phyloP scores from a whole-genome alignment of 1,140 invertebrate species.

The Caenorhabditis briggsae region DNA sequence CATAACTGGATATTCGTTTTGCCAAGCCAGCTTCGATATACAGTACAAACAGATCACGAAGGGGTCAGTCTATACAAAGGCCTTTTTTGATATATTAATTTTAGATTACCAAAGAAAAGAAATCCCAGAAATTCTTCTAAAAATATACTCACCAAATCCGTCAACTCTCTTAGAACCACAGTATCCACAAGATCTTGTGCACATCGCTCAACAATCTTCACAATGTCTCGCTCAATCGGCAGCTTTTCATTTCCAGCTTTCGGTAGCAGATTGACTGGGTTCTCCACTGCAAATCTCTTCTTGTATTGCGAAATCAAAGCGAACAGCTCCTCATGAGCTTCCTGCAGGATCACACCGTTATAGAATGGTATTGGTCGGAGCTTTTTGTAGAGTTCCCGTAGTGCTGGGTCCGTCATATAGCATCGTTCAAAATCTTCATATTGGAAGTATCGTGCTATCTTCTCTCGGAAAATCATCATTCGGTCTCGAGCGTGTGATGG shows the following conservation, averaged over 20 bases:
- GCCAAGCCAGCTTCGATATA: too few relatives aligned
- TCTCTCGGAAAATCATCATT: background rate
- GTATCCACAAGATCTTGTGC: background rate
- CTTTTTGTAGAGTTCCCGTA: background rate
- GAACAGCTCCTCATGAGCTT: background rate
- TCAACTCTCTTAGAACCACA: background rate
- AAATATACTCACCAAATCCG: background rate
- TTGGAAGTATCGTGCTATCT: background rate
- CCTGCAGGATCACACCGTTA: background rate
- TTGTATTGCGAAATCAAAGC: background rate
- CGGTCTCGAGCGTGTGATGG: background rate
- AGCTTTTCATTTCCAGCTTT: background rate
- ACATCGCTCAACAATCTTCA: background rate
- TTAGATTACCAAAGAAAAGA: too few relatives aligned
- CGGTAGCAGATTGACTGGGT: background rate
- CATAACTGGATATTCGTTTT: too few relatives aligned
- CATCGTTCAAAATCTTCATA: slow-evolving; percentile 7
- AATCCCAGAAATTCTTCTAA: too few relatives aligned
- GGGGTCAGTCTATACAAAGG: too few relatives aligned
- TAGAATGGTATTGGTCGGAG: background rate
- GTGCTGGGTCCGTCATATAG: slow-evolving; percentile 13
- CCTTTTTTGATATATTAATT: too few relatives aligned
- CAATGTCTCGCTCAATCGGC: background rate
- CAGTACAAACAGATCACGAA: too few relatives aligned
- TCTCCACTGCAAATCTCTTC: background rate